Evolutionary conservation across 1,140 invertebrate genomes (phyloP).

Genomic region (Drosophila pseudoobscura): DNA sequence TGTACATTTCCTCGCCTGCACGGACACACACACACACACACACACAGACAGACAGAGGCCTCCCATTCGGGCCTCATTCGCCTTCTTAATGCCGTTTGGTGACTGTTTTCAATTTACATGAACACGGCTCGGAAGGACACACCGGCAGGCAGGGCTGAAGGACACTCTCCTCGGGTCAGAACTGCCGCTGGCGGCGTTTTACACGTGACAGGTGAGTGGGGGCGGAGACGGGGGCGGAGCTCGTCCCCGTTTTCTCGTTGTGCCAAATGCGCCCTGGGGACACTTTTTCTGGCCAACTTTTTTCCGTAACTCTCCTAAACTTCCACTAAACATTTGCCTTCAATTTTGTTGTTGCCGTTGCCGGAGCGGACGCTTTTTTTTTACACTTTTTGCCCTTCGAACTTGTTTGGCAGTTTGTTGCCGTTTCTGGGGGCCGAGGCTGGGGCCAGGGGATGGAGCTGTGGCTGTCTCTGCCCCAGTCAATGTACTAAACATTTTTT

Average conservation of each 20-base stretch:
- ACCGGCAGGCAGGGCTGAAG: not conserved
- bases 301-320: constrained; percentile 51
- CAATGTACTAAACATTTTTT: constrained; percentile 60
- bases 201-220: constrained; percentile 62
- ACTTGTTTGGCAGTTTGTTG: constrained; percentile 61
- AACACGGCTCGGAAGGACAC: constrained; percentile 52
- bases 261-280: constrained; percentile 65
- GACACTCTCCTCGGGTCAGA: constrained; percentile 30
- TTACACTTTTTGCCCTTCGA: constrained; percentile 24
- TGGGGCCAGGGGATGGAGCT: not conserved
- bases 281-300: constrained; percentile 39
- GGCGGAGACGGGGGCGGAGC: constrained; percentile 11
- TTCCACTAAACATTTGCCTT: constrained; percentile 73
- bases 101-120: constrained; percentile 77
- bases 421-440: constrained; percentile 15
- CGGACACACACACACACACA: constrained; percentile 9
- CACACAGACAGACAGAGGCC: not conserved
- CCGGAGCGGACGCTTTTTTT: constrained; percentile 11
- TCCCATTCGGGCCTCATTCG: constrained; percentile 22
- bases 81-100: constrained; percentile 71
- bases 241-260: constrained; percentile 8
- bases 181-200: constrained; percentile 61
- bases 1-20: constrained; percentile 41
- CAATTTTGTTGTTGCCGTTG: constrained; percentile 51
- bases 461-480: constrained; percentile 31